Conservation (phyloP, 2,888 invertebrate genomes). For the Rotaria magnacalcarata region DNA sequence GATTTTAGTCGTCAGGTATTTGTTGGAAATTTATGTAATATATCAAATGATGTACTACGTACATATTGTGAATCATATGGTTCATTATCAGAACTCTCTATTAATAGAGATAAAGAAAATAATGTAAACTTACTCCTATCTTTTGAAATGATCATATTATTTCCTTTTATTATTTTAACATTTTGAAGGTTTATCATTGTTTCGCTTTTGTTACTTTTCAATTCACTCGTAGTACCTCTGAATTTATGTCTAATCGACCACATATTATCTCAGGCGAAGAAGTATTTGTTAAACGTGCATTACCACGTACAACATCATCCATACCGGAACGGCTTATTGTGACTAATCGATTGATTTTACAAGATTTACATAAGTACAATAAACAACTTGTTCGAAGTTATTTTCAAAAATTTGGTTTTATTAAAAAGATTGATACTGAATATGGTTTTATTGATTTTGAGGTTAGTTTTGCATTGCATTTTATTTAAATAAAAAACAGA, state of each 20-base stretch:
- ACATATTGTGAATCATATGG: not conserved
- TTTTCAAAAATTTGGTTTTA: not conserved
- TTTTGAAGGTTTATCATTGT: constrained; percentile 8
- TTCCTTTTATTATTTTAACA: too few relatives aligned
- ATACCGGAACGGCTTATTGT: not conserved
- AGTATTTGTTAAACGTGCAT: not conserved
- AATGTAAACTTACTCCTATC: not conserved
- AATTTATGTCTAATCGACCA: not conserved
- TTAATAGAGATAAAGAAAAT: not conserved
- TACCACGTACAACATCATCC: not conserved
- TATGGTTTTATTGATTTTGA: not conserved
- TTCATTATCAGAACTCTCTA: not conserved
- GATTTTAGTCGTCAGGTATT: not conserved
- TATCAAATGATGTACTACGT: not conserved
- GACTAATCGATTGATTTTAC: not conserved
- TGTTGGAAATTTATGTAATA: not conserved
- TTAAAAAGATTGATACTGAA: not conserved
- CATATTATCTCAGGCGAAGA: not conserved
- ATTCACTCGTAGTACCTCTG: not conserved
- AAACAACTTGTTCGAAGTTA: not conserved
- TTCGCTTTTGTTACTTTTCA: constrained; percentile 25
- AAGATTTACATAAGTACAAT: not conserved
- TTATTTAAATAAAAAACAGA: too few relatives aligned
- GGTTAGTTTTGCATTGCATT: not conserved
- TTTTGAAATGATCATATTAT: too few relatives aligned